Conservation (phyloP, 2,113 vertebrate genomes). For the Glaucomys volans region DNA sequence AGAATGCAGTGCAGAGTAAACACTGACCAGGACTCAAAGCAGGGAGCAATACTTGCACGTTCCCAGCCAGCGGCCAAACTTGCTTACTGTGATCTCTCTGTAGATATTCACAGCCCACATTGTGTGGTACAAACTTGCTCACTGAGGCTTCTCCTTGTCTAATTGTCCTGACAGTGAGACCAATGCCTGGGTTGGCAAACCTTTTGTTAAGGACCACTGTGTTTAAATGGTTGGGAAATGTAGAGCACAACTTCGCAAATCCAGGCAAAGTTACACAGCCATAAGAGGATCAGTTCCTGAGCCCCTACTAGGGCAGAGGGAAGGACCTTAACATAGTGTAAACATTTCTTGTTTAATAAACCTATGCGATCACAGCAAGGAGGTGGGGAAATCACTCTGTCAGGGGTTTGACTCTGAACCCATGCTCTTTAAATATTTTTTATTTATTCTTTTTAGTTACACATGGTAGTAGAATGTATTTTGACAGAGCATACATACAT, state of each 20-base stretch:
- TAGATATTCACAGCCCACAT: not conserved
- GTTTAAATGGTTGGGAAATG: not conserved
- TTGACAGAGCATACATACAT: too few relatives aligned
- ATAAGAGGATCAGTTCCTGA: not conserved
- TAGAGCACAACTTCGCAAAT: not conserved
- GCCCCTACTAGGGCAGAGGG: rapidly evolving
- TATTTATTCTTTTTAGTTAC: too few relatives aligned
- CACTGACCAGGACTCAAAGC: not conserved
- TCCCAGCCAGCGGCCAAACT: not conserved
- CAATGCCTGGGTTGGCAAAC: not conserved
- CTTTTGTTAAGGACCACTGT: not conserved
- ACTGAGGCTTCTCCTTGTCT: not conserved
- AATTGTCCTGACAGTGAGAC: not conserved
- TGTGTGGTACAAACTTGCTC: not conserved
- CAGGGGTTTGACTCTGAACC: not conserved
- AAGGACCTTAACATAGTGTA: not conserved
- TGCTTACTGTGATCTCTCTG: not conserved
- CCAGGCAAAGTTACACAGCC: not conserved
- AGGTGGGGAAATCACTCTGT: not conserved
- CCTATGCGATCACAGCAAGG: not conserved
- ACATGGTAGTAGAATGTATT: too few relatives aligned
- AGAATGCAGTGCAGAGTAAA: not conserved
- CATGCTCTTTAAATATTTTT: too few relatives aligned
- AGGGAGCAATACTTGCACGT: not conserved
- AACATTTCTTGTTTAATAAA: not conserved